These are phyloP conservation scores for Meda fulgida DNA, from an alignment of 2,797 vertebrate species.

Conservation along the genomic window DNA sequence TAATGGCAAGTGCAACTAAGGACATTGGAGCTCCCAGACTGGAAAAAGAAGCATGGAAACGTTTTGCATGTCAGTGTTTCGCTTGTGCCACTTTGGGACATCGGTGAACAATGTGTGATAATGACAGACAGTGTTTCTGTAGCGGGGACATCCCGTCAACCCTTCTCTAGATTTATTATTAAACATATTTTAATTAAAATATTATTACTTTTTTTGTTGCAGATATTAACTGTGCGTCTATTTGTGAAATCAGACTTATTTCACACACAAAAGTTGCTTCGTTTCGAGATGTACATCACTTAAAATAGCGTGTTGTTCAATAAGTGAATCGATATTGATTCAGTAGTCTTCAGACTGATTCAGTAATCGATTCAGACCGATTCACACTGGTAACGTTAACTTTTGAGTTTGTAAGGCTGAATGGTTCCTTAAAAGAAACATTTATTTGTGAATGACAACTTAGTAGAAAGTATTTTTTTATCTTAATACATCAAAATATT, in stretches of 20 bases:
- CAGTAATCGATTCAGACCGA: background rate
- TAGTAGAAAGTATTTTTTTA: background rate
- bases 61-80: background rate
- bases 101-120: constrained; percentile 13
- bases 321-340: background rate
- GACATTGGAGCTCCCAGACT: constrained; percentile 56
- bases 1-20: constrained; percentile 67
- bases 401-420: background rate
- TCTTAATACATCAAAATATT: background rate
- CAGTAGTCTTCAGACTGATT: background rate
- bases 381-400: background rate
- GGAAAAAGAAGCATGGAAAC: constrained; percentile 16
- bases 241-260: background rate
- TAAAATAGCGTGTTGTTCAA: background rate
- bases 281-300: background rate
- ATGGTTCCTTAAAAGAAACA: background rate
- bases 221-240: background rate
- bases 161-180: background rate
- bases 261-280: background rate
- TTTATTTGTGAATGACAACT: background rate
- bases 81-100: constrained; percentile 10
- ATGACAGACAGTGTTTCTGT: background rate
- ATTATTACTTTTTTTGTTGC: no score
- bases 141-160: no score
- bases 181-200: no score